A percentile compares a stretch with the other conserved stretches of the same genome.
phyloP scores from a whole-genome alignment of 2,797 vertebrate species.

The Odontamblyopus rebecca region DNA sequence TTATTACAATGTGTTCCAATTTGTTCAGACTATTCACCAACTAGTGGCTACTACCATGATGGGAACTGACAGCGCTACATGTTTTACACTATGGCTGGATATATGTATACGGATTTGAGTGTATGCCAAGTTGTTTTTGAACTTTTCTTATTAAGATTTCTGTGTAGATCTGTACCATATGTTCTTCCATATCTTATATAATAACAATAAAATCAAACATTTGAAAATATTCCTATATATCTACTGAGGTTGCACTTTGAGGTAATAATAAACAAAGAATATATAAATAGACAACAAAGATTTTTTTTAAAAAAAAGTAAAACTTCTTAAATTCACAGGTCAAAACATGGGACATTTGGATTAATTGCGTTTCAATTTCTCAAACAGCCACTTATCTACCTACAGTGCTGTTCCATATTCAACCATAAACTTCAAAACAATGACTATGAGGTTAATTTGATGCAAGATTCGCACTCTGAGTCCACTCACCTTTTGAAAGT shows the following conservation, averaged over 20 bases:
- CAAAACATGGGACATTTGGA: background rate
- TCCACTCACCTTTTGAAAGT: constrained; percentile 48
- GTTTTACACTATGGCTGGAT: background rate
- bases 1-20: background rate
- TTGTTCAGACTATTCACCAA: background rate
- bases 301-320: background rate
- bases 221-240: background rate
- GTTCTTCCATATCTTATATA: background rate
- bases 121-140: background rate
- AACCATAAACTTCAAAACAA: background rate
- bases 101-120: background rate
- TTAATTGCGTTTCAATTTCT: background rate
- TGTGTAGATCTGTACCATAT: background rate
- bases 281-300: background rate
- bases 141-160: background rate
- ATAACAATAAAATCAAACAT: background rate
- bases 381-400: background rate
- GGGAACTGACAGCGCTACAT: background rate
- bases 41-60: background rate
- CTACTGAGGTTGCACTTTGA: background rate
- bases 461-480: constrained; percentile 21
- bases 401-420: background rate
- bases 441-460: background rate
- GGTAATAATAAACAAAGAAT: too few species aligned
- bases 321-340: background rate